Percentiles rank a stretch among this genome's conserved stretches.
These are phyloP conservation scores for Bugula neritina DNA, from an alignment of 2,888 invertebrate genomes.

Conservation along the genomic window DNA sequence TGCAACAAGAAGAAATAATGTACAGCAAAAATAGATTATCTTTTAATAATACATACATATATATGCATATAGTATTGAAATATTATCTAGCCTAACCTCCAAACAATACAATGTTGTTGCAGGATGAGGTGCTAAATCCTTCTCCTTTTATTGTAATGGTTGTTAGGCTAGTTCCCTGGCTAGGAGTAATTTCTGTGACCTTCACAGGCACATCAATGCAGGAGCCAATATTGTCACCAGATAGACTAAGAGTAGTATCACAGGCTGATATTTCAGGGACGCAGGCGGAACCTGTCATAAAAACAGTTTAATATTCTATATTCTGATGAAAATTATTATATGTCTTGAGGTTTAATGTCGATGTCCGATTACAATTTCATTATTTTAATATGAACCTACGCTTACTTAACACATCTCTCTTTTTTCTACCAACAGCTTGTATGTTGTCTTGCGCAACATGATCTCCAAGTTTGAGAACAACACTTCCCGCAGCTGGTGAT, in stretches of 20 bases:
- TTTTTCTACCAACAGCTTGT: constrained; percentile 4
- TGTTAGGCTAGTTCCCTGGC: background rate
- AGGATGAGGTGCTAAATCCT: background rate
- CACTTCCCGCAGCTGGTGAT: background rate
- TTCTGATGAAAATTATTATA: no score
- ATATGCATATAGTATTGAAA: no score
- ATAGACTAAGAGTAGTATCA: no score
- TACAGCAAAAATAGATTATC: no score
- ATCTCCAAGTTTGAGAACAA: background rate
- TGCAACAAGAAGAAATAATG: no score
- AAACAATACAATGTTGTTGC: constrained; percentile 22
- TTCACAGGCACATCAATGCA: background rate
- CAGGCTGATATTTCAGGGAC: background rate
- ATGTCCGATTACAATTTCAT: no score
- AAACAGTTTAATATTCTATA: background rate
- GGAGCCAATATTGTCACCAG: background rate
- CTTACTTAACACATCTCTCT: background rate
- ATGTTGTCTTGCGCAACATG: background rate
- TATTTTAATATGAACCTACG: no score
- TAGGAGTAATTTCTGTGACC: background rate
- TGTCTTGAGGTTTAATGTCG: no score
- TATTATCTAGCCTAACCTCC: constrained; percentile 18
- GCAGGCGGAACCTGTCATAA: background rate
- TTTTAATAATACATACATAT: no score
- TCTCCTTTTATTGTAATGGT: constrained; percentile 2